Evolutionary conservation across 2,797 vertebrate genomes (phyloP).

Genomic region (Ispidina picta): DNA sequence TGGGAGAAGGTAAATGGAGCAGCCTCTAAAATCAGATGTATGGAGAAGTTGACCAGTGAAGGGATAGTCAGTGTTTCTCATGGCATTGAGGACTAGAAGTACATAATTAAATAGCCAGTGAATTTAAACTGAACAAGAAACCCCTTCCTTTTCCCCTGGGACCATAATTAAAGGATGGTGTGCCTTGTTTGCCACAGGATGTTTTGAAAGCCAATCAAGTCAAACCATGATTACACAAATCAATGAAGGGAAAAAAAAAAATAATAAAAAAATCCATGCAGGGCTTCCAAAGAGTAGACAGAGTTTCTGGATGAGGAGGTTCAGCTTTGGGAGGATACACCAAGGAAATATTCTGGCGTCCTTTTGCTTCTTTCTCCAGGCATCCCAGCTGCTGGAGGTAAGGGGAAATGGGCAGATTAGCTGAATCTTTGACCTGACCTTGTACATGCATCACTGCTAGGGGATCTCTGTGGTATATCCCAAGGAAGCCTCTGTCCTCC

Average conservation of each 20-base stretch:
- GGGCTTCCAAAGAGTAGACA: conserved; percentile 9
- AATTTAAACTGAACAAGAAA: not conserved
- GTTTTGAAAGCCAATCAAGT: conserved; percentile 44
- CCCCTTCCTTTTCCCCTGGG: not conserved
- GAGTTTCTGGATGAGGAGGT: conserved; percentile 27
- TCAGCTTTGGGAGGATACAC: conserved; percentile 56
- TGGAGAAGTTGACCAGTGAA: conserved; percentile 24
- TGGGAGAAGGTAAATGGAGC: not conserved
- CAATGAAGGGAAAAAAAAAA: not conserved
- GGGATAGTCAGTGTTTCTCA: not conserved
- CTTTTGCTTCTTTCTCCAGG: not conserved
- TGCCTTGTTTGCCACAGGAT: conserved; percentile 35
- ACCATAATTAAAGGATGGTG: not conserved
- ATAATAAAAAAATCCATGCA: not conserved
- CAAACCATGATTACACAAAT: conserved; percentile 27
- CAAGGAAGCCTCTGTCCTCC: not conserved
- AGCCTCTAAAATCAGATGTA: not conserved
- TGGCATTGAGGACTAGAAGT: not conserved
- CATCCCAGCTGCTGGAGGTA: not conserved
- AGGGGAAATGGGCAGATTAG: not conserved
- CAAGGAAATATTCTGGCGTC: not conserved
- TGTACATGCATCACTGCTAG: not conserved
- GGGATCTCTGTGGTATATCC: conserved; percentile 9
- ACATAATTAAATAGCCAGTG: not conserved
- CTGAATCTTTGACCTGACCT: conserved; percentile 4